Evolutionary conservation across 2,113 vertebrate genomes (phyloP).

Genomic region (Pangasianodon gigas): DNA sequence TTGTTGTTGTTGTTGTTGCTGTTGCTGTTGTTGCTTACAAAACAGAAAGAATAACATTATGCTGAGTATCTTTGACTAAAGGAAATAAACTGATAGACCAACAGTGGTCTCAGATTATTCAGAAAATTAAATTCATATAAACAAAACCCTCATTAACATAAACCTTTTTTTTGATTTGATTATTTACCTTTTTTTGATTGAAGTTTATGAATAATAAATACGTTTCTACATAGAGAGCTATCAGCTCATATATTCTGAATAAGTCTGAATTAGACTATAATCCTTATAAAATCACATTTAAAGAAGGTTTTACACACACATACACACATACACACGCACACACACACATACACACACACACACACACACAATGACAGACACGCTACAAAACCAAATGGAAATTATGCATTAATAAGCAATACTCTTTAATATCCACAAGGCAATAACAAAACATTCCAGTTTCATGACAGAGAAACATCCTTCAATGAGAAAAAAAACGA

Average conservation of each 20-base stretch:
- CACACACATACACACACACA: slow-evolving; percentile 44
- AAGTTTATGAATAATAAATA: background rate
- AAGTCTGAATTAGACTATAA: slow-evolving; percentile 75
- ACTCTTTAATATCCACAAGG: slow-evolving; percentile 54
- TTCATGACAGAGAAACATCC: slow-evolving; percentile 46
- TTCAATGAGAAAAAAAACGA: slow-evolving; percentile 44
- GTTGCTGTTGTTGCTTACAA: background rate
- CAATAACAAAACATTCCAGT: slow-evolving; percentile 55
- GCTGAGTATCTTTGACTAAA: background rate
- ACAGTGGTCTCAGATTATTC: background rate
- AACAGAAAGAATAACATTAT: background rate
- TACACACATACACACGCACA: too few relatives aligned
- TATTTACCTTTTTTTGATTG: too few relatives aligned
- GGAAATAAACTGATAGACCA: background rate
- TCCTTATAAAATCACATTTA: slow-evolving; percentile 36
- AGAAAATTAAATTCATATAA: background rate
- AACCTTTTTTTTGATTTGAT: background rate
- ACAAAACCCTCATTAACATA: too few relatives aligned
- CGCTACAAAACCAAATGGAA: slow-evolving; percentile 23
- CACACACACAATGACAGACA: background rate
- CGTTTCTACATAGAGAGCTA: background rate
- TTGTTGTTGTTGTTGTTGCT: background rate
- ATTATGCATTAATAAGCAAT: slow-evolving; percentile 51
- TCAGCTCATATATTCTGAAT: slow-evolving; percentile 74
- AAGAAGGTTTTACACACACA: too few relatives aligned